Conservation (phyloP, 1,140 invertebrate genomes). For the Aphelenchoides fujianensis region DNA sequence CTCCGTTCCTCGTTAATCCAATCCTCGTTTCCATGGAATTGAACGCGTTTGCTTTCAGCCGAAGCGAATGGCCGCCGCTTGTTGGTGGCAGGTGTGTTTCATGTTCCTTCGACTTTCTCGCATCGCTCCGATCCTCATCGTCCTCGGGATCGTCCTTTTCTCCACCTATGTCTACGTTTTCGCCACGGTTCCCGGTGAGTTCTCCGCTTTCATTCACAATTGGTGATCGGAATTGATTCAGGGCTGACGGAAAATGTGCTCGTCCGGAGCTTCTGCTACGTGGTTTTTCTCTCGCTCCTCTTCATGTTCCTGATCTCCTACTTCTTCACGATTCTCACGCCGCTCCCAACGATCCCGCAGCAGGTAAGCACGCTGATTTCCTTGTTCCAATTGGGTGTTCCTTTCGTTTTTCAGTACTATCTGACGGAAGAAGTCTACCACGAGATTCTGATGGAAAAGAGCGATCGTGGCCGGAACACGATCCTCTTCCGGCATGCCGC, state of each 20-base stretch:
- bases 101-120: background rate
- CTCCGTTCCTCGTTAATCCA: too few species aligned
- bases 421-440: background rate
- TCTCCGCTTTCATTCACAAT: background rate
- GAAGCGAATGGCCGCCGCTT: background rate
- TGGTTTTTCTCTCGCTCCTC: background rate
- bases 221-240: too few species aligned
- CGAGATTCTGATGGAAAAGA: slow-evolving; percentile 6
- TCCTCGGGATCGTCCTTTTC: background rate
- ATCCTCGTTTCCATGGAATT: background rate
- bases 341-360: slow-evolving; percentile 13
- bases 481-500: slow-evolving; percentile 8
- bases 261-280: background rate
- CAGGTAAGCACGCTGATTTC: background rate
- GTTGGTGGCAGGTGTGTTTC: background rate
- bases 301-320: slow-evolving; percentile 15
- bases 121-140: background rate
- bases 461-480: slow-evolving; percentile 9
- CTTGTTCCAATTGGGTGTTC: background rate
- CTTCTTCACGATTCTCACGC: background rate
- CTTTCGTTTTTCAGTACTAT: slow-evolving; percentile 1
- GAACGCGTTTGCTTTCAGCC: background rate
- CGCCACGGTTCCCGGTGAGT: slow-evolving; percentile 3
- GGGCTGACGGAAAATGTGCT: background rate
- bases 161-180: slow-evolving; percentile 10